These are phyloP conservation scores for Xerus inauris DNA, from an alignment of 2,113 vertebrate species.

Conservation along the genomic window DNA sequence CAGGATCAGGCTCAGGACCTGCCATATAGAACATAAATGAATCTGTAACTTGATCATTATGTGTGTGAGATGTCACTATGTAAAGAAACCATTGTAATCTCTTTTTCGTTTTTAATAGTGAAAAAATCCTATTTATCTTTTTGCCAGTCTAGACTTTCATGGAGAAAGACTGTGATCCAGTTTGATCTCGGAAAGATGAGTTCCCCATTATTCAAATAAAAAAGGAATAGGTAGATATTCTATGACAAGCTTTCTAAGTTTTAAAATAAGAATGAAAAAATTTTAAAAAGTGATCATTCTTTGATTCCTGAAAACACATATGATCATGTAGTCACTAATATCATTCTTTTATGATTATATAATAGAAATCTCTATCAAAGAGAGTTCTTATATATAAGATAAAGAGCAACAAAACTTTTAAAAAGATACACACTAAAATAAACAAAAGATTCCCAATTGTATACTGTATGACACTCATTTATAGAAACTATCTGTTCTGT, in stretches of 20 bases:
- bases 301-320: neutral
- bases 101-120: neutral
- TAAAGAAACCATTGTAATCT: neutral
- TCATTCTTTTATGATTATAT: neutral
- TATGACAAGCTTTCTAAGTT: neutral
- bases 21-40: neutral
- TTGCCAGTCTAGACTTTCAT: neutral
- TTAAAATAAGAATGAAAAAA: neutral
- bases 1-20: neutral
- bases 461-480: neutral
- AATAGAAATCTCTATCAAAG: neutral
- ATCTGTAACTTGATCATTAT: neutral
- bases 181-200: neutral
- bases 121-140: neutral
- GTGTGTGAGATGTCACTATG: neutral
- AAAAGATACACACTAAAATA: neutral
- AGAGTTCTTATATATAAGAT: neutral
- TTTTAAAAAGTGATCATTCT: neutral
- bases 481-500: neutral
- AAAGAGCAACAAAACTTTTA: neutral
- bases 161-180: neutral
- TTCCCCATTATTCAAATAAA: neutral
- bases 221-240: neutral
- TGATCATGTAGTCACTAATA: neutral
- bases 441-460: neutral